These are phyloP conservation scores for Oreamnos americanus DNA, from an alignment of 2,113 vertebrate genomes.

Conservation along the genomic window DNA sequence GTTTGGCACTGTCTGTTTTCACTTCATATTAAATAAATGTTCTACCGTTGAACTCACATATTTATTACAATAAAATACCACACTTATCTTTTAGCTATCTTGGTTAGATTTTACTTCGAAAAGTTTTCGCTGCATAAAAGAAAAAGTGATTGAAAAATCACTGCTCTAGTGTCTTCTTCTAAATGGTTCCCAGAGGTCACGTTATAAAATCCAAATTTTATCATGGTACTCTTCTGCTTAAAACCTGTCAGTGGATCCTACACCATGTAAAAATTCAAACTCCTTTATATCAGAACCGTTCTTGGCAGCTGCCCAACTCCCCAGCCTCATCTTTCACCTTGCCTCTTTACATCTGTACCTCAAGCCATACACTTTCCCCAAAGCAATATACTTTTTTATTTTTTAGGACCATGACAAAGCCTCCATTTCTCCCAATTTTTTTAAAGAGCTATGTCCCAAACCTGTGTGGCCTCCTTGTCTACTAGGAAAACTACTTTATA, in stretches of 20 bases:
- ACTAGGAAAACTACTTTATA: neutral
- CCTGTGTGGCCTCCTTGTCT: neutral
- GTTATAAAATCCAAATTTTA: conserved; percentile 17
- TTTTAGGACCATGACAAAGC: neutral
- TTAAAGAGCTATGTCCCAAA: neutral
- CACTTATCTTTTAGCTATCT: neutral
- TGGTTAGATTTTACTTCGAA: conserved; percentile 16
- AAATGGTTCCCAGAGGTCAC: neutral
- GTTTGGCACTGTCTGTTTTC: neutral
- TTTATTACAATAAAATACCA: conserved; percentile 27
- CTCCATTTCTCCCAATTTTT: neutral
- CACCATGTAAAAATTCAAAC: neutral
- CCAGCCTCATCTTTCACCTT: neutral
- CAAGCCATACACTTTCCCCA: neutral
- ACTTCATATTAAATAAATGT: neutral
- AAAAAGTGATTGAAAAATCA: neutral
- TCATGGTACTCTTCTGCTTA: neutral
- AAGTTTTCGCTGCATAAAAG: neutral
- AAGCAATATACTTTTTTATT: neutral
- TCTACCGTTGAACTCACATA: neutral
- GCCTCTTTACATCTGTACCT: neutral
- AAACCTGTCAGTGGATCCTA: neutral
- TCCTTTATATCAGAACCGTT: neutral
- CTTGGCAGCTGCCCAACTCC: neutral
- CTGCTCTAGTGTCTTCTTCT: neutral